phyloP scores from a whole-genome alignment of 2,888 invertebrate genomes.

The Bellardia pandia region DNA sequence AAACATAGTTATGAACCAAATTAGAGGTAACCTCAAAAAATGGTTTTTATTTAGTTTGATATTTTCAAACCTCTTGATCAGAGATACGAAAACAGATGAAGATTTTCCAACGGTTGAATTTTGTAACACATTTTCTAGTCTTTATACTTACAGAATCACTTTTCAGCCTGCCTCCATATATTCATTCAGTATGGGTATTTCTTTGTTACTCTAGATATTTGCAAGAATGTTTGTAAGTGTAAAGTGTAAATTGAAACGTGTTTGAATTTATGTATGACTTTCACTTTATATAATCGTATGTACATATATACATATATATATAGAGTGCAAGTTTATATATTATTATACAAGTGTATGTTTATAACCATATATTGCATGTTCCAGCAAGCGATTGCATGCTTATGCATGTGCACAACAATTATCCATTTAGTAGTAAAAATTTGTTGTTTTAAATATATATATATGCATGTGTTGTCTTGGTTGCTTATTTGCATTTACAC shows the following conservation, averaged over 20 bases:
- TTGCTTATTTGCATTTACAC: constrained; percentile 37
- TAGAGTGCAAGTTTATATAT: not conserved
- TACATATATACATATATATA: no score
- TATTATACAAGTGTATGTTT: constrained; percentile 16
- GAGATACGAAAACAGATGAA: no score
- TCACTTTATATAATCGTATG: not conserved
- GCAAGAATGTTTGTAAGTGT: not conserved
- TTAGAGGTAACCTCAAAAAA: no score
- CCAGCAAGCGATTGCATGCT: constrained; percentile 49
- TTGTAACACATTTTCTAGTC: no score
- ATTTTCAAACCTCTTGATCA: no score
- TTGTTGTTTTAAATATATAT: not conserved
- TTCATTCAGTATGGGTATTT: no score
- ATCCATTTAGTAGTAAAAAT: constrained; percentile 52
- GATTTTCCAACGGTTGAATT: no score
- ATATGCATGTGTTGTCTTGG: not conserved
- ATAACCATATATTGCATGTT: constrained; percentile 18
- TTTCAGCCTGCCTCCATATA: not conserved
- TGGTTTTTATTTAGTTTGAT: no score
- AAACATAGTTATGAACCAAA: no score
- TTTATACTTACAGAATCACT: not conserved
- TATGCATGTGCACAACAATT: constrained; percentile 52
- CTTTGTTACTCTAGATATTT: no score
- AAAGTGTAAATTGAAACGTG: constrained; percentile 8
- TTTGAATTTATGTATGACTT: constrained; percentile 26